Percentiles rank a stretch among this genome's conserved stretches.
Conservation (phyloP, 2,888 invertebrate species). For the Temnothorax ravouxi region DNA sequence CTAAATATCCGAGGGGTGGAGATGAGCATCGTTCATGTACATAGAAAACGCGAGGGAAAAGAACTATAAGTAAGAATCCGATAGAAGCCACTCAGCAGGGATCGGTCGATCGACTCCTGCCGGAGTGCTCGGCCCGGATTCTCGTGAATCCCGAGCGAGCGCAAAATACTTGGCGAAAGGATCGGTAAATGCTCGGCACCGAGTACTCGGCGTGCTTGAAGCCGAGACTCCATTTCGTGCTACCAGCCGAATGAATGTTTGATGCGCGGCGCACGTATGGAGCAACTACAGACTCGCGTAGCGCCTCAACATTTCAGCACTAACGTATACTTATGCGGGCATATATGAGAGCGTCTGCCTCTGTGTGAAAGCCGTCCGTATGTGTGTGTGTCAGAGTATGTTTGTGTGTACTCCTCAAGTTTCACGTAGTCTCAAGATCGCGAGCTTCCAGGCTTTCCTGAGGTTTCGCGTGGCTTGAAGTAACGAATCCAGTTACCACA, state of each 20-base stretch:
- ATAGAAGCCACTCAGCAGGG: slow-evolving; percentile 20
- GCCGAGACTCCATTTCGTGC: slow-evolving; percentile 64
- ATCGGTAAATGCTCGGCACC: slow-evolving; percentile 68
- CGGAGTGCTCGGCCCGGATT: slow-evolving; percentile 52
- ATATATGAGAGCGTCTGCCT: neutral
- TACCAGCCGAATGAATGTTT: slow-evolving; percentile 77
- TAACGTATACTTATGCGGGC: slow-evolving; percentile 24
- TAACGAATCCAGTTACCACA: slow-evolving; percentile 33
- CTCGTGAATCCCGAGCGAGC: slow-evolving; percentile 57
- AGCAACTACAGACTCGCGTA: slow-evolving; percentile 53
- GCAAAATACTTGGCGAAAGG: slow-evolving; percentile 69
- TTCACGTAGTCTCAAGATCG: slow-evolving; percentile 41
- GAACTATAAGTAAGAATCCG: neutral
- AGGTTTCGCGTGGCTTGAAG: slow-evolving; percentile 35
- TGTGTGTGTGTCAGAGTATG: neutral
- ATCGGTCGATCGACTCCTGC: slow-evolving; percentile 44
- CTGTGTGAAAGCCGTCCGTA: too few species aligned
- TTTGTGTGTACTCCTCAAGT: slow-evolving; percentile 36
- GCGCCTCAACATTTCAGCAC: slow-evolving; percentile 39
- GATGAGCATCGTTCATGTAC: slow-evolving; percentile 5
- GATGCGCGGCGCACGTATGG: slow-evolving; percentile 67
- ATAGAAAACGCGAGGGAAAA: neutral
- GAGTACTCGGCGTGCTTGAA: slow-evolving; percentile 39
- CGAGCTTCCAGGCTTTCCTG: slow-evolving; percentile 49
- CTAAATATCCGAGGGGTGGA: slow-evolving; percentile 25